Percentiles rank a stretch among this genome's conserved stretches.
Conservation (phyloP, 1,140 invertebrate genomes). For the Macrocentrus cingulum region DNA sequence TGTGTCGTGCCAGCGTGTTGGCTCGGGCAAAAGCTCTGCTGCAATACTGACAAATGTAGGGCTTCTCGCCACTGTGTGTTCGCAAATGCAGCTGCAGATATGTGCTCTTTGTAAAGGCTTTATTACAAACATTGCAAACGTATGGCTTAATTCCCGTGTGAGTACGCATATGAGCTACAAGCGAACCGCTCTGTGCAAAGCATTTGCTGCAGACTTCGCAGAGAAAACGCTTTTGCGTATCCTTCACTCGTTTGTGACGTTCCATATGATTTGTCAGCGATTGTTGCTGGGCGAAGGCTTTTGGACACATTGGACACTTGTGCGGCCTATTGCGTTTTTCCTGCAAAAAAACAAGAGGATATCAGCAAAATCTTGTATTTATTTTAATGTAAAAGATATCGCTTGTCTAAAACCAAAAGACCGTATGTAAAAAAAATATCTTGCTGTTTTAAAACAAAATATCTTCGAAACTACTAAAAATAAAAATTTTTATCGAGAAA, state of each 20-base stretch:
- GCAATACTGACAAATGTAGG: conserved; percentile 73
- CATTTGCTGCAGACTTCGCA: conserved; percentile 53
- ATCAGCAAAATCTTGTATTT: no score
- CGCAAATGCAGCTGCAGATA: conserved; percentile 51
- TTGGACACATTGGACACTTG: conserved; percentile 47
- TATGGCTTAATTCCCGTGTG: conserved; percentile 52
- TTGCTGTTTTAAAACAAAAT: no score
- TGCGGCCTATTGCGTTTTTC: conserved; percentile 44
- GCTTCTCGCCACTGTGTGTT: conserved; percentile 51
- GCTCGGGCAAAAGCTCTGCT: conserved; percentile 67
- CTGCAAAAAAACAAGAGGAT: conserved; percentile 36
- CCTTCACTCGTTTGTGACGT: conserved; percentile 45
- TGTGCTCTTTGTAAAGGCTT: conserved; percentile 56
- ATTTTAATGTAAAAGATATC: no score
- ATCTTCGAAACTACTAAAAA: no score
- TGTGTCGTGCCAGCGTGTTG: conserved; percentile 80
- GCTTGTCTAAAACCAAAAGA: no score
- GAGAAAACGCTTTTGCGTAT: conserved; percentile 49
- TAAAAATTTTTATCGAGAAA: no score
- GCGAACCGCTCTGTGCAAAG: conserved; percentile 49
- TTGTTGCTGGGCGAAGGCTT: conserved; percentile 47
- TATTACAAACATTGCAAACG: conserved; percentile 53
- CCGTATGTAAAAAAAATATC: no score
- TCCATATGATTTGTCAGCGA: conserved; percentile 49
- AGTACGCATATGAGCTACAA: conserved; percentile 52